Conservation (phyloP, 1,140 invertebrate species). For the Oryctes rhinoceros region DNA sequence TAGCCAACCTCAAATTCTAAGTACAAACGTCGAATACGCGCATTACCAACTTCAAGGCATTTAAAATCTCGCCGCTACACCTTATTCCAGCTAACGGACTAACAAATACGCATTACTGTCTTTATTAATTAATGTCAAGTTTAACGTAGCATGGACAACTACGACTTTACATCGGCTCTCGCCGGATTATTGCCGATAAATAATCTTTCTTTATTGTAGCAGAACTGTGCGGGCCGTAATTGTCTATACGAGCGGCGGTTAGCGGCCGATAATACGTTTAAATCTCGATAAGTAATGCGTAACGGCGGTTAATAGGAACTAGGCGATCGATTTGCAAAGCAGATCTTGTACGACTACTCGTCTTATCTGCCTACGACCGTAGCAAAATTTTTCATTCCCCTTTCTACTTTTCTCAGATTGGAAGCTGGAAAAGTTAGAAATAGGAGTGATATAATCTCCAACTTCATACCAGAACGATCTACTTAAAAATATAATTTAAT, state of each 20-base stretch:
- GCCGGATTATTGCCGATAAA: conserved; percentile 14
- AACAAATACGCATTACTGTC: conserved; percentile 14
- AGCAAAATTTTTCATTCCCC: too few relatives aligned
- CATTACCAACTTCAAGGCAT: not conserved
- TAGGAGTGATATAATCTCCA: too few relatives aligned
- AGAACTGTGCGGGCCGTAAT: not conserved
- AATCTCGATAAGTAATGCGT: conserved; percentile 12
- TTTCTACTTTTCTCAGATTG: too few relatives aligned
- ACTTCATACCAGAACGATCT: too few relatives aligned
- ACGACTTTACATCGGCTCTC: not conserved
- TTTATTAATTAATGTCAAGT: conserved; percentile 23
- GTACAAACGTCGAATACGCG: not conserved
- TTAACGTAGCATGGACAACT: conserved; percentile 3
- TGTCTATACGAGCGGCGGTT: not conserved
- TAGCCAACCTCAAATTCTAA: too few relatives aligned
- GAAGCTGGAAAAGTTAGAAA: too few relatives aligned
- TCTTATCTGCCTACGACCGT: too few relatives aligned
- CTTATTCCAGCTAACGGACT: not conserved
- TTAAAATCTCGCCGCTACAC: not conserved
- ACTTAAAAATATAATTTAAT: too few relatives aligned
- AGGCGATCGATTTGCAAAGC: not conserved
- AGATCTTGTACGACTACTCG: too few relatives aligned
- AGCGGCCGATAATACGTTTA: not conserved
- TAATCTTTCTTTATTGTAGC: conserved; percentile 15
- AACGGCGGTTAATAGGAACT: not conserved